Conservation (phyloP, 2,888 invertebrate genomes). For the Incurvaria masculella region DNA sequence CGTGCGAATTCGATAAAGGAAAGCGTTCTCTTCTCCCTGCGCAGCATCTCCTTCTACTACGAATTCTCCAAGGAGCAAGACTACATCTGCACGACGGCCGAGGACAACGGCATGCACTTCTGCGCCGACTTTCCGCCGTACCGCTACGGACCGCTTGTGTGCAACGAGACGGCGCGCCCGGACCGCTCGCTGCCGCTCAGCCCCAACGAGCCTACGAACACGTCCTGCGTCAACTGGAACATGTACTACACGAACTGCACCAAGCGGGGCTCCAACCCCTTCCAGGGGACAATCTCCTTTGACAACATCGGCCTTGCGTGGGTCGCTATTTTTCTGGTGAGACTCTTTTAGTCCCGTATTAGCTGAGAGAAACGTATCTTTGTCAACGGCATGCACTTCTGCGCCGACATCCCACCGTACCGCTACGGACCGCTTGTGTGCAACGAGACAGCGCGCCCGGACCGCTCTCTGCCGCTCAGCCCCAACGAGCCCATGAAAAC, state of each 20-base stretch:
- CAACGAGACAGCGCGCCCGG: slow-evolving; percentile 66
- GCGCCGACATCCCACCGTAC: slow-evolving; percentile 78
- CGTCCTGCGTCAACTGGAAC: slow-evolving; percentile 97
- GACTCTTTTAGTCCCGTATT: slow-evolving; percentile 26
- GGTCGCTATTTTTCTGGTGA: slow-evolving; percentile 99
- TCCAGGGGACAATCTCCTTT: slow-evolving; percentile 98
- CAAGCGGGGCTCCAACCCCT: slow-evolving; percentile 92
- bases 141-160: slow-evolving; percentile 67
- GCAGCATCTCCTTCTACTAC: slow-evolving; percentile 78
- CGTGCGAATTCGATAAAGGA: too few species aligned
- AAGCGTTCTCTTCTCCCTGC: slow-evolving; percentile 11
- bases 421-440: slow-evolving; percentile 71
- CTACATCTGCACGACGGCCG: slow-evolving; percentile 93
- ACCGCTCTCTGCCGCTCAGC: slow-evolving; percentile 30
- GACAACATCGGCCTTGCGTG: slow-evolving; percentile 99
- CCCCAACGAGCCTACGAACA: slow-evolving; percentile 63
- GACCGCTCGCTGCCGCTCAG: slow-evolving; percentile 30
- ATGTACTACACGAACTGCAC: slow-evolving; percentile 96
- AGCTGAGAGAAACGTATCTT: too few species aligned
- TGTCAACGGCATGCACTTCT: slow-evolving; percentile 93
- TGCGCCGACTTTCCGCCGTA: slow-evolving; percentile 83
- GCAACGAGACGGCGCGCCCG: slow-evolving; percentile 70
- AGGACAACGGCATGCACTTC: slow-evolving; percentile 92
- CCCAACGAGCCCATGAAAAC: slow-evolving; percentile 64
- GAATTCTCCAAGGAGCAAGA: slow-evolving; percentile 87